phyloP scores from a whole-genome alignment of 2,888 invertebrate species.

The Trachelus iudaicus region DNA sequence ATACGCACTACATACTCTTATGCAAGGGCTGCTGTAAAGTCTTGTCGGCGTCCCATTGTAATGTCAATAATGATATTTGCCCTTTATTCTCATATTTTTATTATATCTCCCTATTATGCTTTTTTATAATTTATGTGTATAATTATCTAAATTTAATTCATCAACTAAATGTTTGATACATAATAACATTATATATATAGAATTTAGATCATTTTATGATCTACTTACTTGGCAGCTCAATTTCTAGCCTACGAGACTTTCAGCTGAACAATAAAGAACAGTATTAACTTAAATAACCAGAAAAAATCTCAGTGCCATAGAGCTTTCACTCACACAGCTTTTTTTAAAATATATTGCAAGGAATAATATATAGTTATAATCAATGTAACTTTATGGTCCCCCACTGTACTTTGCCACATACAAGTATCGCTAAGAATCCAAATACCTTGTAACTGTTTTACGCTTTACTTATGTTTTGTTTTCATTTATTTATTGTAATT shows the following conservation, averaged over 20 bases:
- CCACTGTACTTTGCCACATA: neutral
- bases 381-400: neutral
- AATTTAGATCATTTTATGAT: neutral
- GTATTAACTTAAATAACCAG: neutral
- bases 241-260: neutral
- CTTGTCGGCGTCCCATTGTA: neutral
- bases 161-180: neutral
- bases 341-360: neutral
- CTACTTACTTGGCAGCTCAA: neutral
- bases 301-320: neutral
- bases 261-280: neutral
- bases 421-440: neutral
- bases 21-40: neutral
- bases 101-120: neutral
- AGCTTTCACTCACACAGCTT: neutral
- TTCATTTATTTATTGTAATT: neutral
- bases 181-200: neutral
- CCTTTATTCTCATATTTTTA: neutral
- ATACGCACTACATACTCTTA: neutral
- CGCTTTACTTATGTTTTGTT: neutral
- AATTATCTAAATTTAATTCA: neutral
- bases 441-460: neutral
- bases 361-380: neutral
- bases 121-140: neutral
- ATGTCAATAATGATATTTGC: neutral